Evolutionary conservation across 2,797 vertebrate genomes (phyloP), one percentile per base, ranked within the genome.

Genomic region (Etheostoma perlongum): DNA sequence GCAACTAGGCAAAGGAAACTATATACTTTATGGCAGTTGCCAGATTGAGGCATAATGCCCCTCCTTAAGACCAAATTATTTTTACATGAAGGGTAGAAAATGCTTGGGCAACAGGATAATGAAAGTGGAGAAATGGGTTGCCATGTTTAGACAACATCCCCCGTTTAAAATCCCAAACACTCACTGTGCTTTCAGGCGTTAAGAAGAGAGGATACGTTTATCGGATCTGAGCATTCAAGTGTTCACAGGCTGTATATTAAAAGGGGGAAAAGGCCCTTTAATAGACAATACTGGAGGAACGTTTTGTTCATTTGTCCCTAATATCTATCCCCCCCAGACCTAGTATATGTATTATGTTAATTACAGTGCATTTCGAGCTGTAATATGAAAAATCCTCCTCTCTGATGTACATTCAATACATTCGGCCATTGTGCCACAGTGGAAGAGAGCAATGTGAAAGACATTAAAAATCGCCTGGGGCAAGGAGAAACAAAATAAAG

Each of bases 191-290:
- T 40, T n/a, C n/a, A 30, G 46, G 18, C 6, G 33, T 27, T 19
- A 36, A 1, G 6, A 51, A 47, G 51, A 40, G 44, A 40, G 67
- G 48, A 6, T 13, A 27, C 11, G 6, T 79, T 85, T 76, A 75
- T 67, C 74, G 60, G 59, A 71, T 80, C 63, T 40, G 49, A 84
- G 71, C 63, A 25, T 89, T 91, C 87, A 87, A 89, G 85, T 88
- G 74, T 86, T 82, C 0, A 42, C 83, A 90, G 88, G 84, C 68
- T 83, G 52, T 73, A 1, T 58, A 30, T 70, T 25, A 42, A 25
- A 11, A 59, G 19, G 47, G 21, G 40, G 25, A 11, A 6, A 2
- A 23, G 19, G 74, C 73, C 58, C 63, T 46, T 67, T 59, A 6
- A 78, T 1, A 18, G 18, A 52, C 49, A 49, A 23, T 11, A 47